These are phyloP conservation scores for Sesamia nonagrioides DNA, from an alignment of 1,140 invertebrate species.

Conservation along the genomic window DNA sequence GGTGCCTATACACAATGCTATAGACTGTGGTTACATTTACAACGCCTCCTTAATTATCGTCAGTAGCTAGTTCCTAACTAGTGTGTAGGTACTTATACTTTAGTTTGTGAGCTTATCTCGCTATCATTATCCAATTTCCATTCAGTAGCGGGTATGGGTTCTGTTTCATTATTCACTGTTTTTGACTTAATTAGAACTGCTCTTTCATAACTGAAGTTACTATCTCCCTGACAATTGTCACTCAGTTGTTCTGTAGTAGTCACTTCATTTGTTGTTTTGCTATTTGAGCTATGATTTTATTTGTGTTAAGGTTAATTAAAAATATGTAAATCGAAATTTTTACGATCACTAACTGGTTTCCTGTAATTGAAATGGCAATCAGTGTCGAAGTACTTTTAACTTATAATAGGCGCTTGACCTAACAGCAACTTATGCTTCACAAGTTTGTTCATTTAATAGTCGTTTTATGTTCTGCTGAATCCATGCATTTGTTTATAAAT, in stretches of 20 bases:
- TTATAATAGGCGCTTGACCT: background rate
- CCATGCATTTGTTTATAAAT: too few relatives aligned
- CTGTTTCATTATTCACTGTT: constrained; percentile 43
- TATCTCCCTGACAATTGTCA: constrained; percentile 17
- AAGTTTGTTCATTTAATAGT: background rate
- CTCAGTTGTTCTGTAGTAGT: background rate
- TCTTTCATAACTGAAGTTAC: background rate
- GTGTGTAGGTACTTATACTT: constrained; percentile 21
- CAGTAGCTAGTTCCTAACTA: constrained; percentile 36
- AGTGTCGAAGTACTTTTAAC: background rate
- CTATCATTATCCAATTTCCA: constrained; percentile 47
- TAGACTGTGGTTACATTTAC: constrained; percentile 34
- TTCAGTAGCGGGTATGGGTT: constrained; percentile 26
- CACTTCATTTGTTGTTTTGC: constrained; percentile 22
- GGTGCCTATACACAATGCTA: constrained; percentile 12
- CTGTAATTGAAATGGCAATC: background rate
- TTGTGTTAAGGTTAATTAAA: background rate
- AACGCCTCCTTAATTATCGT: constrained; percentile 31
- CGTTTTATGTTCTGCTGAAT: too few relatives aligned
- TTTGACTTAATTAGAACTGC: constrained; percentile 34
- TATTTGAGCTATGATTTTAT: constrained; percentile 12
- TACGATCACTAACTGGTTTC: background rate
- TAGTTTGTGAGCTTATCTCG: constrained; percentile 46
- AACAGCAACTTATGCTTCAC: background rate
- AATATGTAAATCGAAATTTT: background rate